A percentile compares a stretch with the other conserved stretches of the same genome.
Conservation (phyloP, 2,113 vertebrate genomes). For the Neolamprologus cancellatus region DNA sequence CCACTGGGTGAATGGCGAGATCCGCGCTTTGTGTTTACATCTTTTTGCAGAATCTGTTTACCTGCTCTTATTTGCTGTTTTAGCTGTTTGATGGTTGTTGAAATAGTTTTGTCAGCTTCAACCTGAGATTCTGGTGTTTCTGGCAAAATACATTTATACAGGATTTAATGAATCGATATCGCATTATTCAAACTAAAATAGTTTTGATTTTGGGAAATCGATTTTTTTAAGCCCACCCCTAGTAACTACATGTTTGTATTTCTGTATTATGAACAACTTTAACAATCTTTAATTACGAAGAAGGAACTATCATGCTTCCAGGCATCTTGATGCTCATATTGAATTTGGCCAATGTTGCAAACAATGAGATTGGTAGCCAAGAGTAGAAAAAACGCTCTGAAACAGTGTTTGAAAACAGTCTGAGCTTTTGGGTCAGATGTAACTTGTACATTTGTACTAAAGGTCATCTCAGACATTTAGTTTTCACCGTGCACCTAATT, state of each 20-base stretch:
- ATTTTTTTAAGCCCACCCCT: background rate
- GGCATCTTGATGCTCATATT: background rate
- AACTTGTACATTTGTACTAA: background rate
- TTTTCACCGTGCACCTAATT: background rate
- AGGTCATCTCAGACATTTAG: background rate
- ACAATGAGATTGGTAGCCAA: background rate
- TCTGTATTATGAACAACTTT: background rate
- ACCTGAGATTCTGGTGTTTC: background rate
- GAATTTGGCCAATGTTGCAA: background rate
- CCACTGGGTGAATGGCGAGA: background rate
- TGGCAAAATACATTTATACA: background rate
- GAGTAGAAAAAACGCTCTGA: background rate
- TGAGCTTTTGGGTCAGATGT: background rate
- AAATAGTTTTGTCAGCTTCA: background rate
- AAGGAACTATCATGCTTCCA: background rate
- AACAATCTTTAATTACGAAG: background rate
- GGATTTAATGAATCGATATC: background rate
- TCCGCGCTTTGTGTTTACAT: background rate
- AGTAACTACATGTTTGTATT: background rate
- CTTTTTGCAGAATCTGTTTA: background rate
- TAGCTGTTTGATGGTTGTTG: background rate
- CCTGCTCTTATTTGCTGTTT: background rate
- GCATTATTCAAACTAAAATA: background rate
- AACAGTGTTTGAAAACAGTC: background rate
- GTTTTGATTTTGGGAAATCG: background rate